Percentiles rank a stretch among this genome's conserved stretches.
These are phyloP conservation scores for Meriones psammophilus DNA, from an alignment of 2,797 vertebrate genomes.

Conservation along the genomic window DNA sequence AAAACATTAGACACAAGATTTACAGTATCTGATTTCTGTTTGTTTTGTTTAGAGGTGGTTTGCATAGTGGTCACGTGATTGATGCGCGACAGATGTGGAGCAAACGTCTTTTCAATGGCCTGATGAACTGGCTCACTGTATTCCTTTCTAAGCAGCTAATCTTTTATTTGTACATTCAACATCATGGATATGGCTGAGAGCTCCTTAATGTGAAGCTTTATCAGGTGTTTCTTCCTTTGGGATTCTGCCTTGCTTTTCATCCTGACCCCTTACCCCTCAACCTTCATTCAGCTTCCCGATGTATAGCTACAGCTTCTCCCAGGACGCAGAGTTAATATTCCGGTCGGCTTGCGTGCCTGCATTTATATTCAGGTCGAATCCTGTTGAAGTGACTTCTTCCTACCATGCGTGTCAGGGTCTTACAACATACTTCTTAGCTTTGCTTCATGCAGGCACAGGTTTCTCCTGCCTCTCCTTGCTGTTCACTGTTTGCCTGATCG, in stretches of 20 bases:
- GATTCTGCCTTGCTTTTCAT: not conserved
- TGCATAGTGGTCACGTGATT: not conserved
- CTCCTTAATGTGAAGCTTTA: slow-evolving; percentile 10
- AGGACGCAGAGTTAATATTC: not conserved
- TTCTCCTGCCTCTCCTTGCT: not conserved
- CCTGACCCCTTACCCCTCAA: not conserved
- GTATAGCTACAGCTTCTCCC: not conserved
- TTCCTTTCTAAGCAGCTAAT: not conserved
- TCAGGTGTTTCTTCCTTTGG: not conserved
- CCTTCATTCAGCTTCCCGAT: not conserved
- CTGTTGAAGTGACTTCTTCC: not conserved
- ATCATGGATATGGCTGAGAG: not conserved
- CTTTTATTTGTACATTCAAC: not conserved
- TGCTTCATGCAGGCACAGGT: not conserved
- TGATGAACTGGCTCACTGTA: not conserved
- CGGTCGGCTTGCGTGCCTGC: not conserved
- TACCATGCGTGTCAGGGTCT: not conserved
- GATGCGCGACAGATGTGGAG: rapidly evolving
- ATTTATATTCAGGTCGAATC: not conserved
- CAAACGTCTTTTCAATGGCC: not conserved
- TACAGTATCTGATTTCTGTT: not conserved
- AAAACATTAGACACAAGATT: slow-evolving; percentile 29
- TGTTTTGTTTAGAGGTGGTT: not conserved
- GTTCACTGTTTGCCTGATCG: not conserved
- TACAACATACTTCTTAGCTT: not conserved